phyloP scores from a whole-genome alignment of 2,113 vertebrate species.

The Lagopus leucura region DNA sequence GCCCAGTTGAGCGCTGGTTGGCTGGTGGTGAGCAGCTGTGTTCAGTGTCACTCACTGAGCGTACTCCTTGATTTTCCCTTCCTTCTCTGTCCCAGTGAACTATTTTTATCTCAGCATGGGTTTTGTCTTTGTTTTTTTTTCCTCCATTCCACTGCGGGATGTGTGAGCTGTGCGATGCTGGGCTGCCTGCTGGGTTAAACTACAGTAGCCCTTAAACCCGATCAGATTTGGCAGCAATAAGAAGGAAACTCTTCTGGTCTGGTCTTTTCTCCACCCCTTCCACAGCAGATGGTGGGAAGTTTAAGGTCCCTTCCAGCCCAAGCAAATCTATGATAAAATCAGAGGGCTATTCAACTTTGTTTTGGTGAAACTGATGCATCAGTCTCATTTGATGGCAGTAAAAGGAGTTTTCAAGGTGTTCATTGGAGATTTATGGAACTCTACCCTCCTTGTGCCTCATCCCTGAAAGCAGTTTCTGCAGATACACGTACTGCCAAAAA shows the following conservation, averaged over 20 bases:
- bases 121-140: not conserved
- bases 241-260: not conserved
- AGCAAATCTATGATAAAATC: no score
- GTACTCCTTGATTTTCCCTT: not conserved
- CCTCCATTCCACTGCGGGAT: not conserved
- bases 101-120: not conserved
- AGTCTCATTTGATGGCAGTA: no score
- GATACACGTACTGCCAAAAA: no score
- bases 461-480: no score
- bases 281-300: no score
- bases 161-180: not conserved
- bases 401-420: no score
- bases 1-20: not conserved
- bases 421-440: no score
- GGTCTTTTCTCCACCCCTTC: not conserved
- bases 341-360: no score
- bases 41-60: not conserved
- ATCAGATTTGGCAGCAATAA: not conserved
- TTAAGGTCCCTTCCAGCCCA: no score
- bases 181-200: not conserved
- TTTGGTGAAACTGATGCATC: no score
- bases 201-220: not conserved
- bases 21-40: not conserved
- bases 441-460: no score
- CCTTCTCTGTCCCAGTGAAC: not conserved